Conservation (phyloP, 1,140 invertebrate species). For the Theocolax elegans region DNA sequence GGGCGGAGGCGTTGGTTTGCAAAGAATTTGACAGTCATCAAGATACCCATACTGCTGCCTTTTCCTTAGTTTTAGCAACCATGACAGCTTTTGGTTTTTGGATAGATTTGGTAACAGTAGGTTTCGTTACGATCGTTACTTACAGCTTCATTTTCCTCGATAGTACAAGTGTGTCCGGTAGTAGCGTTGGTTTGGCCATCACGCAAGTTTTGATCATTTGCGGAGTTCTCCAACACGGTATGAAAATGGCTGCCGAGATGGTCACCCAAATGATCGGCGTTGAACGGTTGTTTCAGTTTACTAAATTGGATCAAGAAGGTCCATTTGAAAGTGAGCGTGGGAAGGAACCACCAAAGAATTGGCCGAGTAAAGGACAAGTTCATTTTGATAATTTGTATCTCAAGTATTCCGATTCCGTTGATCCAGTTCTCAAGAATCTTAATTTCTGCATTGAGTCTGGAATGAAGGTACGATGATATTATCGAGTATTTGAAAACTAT, state of each 20-base stretch:
- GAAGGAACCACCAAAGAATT: neutral
- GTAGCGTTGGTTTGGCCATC: slow-evolving; percentile 81
- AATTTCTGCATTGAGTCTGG: slow-evolving; percentile 59
- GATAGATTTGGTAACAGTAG: slow-evolving; percentile 80
- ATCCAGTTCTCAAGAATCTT: slow-evolving; percentile 50
- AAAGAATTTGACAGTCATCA: slow-evolving; percentile 79
- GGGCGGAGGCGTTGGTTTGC: slow-evolving; percentile 75
- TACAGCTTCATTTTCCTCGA: slow-evolving; percentile 77
- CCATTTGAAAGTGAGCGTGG: slow-evolving; percentile 13
- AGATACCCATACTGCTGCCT: slow-evolving; percentile 71
- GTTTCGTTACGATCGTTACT: slow-evolving; percentile 76
- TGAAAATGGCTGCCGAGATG: slow-evolving; percentile 79
- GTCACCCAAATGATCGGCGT: slow-evolving; percentile 86
- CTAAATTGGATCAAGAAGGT: slow-evolving; percentile 72
- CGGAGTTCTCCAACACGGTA: slow-evolving; percentile 85
- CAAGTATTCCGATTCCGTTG: slow-evolving; percentile 63
- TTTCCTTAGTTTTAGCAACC: slow-evolving; percentile 79
- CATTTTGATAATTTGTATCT: slow-evolving; percentile 74
- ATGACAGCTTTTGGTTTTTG: slow-evolving; percentile 84
- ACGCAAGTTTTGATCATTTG: slow-evolving; percentile 81
- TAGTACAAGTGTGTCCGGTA: slow-evolving; percentile 49
- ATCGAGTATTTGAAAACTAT: no score
- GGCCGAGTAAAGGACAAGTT: slow-evolving; percentile 70
- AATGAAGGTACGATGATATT: slow-evolving; percentile 54
- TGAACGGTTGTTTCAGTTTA: slow-evolving; percentile 82